Percentiles rank a stretch among this genome's conserved stretches.
Conservation (phyloP, 2,113 vertebrate species). For the Numida meleagris region DNA sequence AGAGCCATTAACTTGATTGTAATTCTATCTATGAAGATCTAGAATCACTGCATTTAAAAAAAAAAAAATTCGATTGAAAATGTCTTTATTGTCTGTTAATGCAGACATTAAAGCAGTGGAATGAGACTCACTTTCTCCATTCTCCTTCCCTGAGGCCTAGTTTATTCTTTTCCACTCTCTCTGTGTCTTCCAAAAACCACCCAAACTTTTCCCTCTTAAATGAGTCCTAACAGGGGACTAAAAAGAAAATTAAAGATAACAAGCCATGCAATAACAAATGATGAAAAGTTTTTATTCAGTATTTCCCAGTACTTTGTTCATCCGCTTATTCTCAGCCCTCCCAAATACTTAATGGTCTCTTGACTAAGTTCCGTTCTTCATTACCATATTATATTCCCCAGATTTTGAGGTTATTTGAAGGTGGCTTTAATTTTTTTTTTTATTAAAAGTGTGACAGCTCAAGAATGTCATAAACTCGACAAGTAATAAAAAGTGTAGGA, state of each 20-base stretch:
- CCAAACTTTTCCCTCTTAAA: conserved; percentile 11
- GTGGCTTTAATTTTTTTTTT: not conserved
- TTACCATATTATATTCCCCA: not conserved
- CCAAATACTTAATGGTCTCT: not conserved
- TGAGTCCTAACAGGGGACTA: not conserved
- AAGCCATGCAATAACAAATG: not conserved
- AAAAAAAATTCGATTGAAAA: too few species aligned
- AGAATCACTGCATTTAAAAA: not conserved
- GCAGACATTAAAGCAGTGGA: conserved; percentile 42
- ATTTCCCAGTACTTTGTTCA: not conserved
- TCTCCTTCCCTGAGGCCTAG: conserved; percentile 52
- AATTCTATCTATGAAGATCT: conserved; percentile 24
- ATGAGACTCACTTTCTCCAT: conserved; percentile 14
- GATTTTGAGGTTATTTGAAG: not conserved
- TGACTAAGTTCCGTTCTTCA: not conserved
- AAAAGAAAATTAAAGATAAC: not conserved
- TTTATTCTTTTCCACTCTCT: not conserved
- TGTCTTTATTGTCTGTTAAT: conserved; percentile 24
- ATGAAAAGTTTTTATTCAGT: not conserved
- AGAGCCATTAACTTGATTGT: conserved; percentile 29
- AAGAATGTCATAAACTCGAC: not conserved
- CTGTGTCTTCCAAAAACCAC: not conserved
- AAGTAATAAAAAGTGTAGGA: too few species aligned
- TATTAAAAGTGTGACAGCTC: not conserved
- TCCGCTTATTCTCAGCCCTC: not conserved